These are phyloP conservation scores for Plebejus anna DNA, from an alignment of 2,888 invertebrate species.

Conservation along the genomic window DNA sequence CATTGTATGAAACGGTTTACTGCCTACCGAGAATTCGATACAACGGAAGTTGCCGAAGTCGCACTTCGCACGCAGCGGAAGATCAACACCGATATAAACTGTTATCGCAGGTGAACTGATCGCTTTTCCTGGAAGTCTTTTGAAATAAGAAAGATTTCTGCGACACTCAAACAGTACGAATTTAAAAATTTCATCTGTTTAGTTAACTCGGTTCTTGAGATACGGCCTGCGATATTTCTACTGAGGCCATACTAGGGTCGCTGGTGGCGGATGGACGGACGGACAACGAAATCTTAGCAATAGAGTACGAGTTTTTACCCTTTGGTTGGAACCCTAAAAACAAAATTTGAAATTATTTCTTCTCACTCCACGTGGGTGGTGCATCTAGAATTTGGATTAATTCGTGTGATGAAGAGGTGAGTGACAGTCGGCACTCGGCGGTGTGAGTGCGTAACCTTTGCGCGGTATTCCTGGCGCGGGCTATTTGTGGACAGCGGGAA, in stretches of 20 bases:
- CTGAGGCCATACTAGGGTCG: too few relatives aligned
- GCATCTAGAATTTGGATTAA: not conserved
- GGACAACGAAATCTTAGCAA: too few relatives aligned
- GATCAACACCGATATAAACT: not conserved
- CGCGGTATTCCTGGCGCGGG: constrained; percentile 51
- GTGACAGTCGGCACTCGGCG: not conserved
- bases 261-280: too few relatives aligned
- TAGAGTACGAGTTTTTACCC: too few relatives aligned
- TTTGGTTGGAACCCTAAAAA: not conserved
- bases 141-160: not conserved
- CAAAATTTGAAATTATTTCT: not conserved
- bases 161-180: not conserved
- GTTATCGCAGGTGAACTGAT: not conserved
- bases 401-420: not conserved
- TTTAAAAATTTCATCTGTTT: too few relatives aligned
- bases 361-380: not conserved
- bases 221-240: too few relatives aligned
- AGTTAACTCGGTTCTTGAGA: too few relatives aligned
- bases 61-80: not conserved
- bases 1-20: not conserved
- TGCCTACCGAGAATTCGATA: not conserved
- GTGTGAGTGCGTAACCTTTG: constrained; percentile 51
- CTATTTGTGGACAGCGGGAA: constrained; percentile 52
- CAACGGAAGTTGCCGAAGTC: not conserved
- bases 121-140: not conserved